A percentile compares a stretch with the other conserved stretches of the same genome.
Conservation (phyloP, 1,140 invertebrate genomes). For the Steinernema khuongi region DNA sequence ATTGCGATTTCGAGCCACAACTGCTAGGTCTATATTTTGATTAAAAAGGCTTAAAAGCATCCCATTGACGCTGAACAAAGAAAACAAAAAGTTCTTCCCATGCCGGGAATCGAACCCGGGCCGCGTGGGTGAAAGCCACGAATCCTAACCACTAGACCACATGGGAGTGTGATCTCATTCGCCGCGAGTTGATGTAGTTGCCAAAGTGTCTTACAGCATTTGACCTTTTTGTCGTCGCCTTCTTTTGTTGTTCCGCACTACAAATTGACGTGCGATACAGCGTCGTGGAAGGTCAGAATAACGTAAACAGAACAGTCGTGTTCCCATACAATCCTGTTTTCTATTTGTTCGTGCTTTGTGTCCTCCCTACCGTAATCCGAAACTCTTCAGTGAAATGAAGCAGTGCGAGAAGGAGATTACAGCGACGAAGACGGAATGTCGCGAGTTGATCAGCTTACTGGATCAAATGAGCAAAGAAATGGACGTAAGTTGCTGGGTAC, state of each 20-base stretch:
- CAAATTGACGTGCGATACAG: too few species aligned
- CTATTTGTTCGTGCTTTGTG: too few species aligned
- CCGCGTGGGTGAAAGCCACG: slow-evolving; percentile 76
- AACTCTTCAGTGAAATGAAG: neutral
- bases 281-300: too few species aligned
- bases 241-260: too few species aligned
- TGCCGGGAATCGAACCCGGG: slow-evolving; percentile 78
- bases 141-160: slow-evolving; percentile 68
- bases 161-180: too few species aligned
- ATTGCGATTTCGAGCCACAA: neutral
- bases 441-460: neutral
- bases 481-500: neutral
- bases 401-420: neutral
- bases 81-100: slow-evolving; percentile 65
- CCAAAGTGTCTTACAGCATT: too few species aligned
- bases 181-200: too few species aligned
- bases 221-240: too few species aligned
- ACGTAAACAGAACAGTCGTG: too few species aligned
- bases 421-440: neutral
- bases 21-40: neutral
- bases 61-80: too few species aligned
- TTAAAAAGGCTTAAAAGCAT: too few species aligned
- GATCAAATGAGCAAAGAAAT: neutral
- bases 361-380: neutral
- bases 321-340: too few species aligned